Conservation (phyloP, 2,888 invertebrate genomes). For the Tetragonisca angustula region DNA sequence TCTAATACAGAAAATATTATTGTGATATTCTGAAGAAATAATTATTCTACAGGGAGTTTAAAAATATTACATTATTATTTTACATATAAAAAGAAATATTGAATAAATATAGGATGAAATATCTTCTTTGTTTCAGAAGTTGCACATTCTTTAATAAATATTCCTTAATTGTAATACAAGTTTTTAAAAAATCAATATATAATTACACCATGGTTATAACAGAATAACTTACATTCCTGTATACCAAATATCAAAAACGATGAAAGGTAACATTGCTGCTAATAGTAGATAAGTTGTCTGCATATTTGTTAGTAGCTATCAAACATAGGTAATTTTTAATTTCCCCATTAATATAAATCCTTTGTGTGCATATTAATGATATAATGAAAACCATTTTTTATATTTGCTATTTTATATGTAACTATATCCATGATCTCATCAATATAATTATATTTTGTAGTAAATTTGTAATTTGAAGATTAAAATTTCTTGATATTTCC, state of each 20-base stretch:
- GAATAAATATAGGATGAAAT: neutral
- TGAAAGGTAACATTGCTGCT: slow-evolving; percentile 78
- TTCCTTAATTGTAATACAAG: slow-evolving; percentile 23
- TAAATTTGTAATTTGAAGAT: neutral
- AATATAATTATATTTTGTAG: neutral
- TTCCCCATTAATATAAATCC: slow-evolving; percentile 32
- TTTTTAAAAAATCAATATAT: slow-evolving; percentile 15
- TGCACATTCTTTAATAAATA: slow-evolving; percentile 25
- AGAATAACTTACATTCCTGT: slow-evolving; percentile 80
- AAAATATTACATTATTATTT: neutral
- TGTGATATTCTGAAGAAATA: neutral
- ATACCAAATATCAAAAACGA: slow-evolving; percentile 81
- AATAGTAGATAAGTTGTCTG: slow-evolving; percentile 77
- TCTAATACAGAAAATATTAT: neutral
- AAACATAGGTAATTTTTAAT: slow-evolving; percentile 47
- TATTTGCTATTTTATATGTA: slow-evolving; percentile 30
- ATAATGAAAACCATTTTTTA: slow-evolving; percentile 14
- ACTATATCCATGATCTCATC: slow-evolving; percentile 15
- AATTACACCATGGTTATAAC: slow-evolving; percentile 39
- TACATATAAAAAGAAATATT: neutral
- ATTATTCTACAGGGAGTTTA: neutral
- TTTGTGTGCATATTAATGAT: slow-evolving; percentile 9
- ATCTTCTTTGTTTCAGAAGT: neutral
- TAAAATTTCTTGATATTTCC: neutral
- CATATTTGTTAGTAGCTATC: slow-evolving; percentile 78